These are phyloP conservation scores for Spinus olivaceus DNA, from an alignment of 2,797 vertebrate genomes.

Conservation along the genomic window DNA sequence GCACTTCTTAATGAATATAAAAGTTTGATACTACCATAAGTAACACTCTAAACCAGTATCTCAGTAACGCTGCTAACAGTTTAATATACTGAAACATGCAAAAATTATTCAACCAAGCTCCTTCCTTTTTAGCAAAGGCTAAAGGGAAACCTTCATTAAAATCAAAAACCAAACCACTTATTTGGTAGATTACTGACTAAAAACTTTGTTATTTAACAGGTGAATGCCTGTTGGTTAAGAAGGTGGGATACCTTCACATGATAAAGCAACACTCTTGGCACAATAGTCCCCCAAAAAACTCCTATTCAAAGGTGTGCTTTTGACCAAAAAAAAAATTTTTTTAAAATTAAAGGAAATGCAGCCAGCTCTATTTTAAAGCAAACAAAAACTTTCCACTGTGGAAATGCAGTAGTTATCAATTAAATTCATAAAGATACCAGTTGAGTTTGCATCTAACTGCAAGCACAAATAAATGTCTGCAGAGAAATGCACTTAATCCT, in stretches of 20 bases:
- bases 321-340: neutral
- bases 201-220: neutral
- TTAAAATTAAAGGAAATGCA: neutral
- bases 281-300: accelerated
- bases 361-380: neutral
- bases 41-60: accelerated
- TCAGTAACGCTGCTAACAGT: neutral
- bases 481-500: neutral
- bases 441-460: neutral
- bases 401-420: neutral
- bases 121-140: neutral
- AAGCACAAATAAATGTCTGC: neutral
- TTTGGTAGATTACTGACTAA: accelerated
- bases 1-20: neutral
- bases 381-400: neutral
- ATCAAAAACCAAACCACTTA: neutral
- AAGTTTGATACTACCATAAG: neutral
- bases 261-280: accelerated
- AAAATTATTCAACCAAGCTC: neutral
- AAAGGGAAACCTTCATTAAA: neutral
- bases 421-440: neutral
- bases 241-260: neutral
- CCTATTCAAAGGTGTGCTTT: neutral
- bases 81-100: neutral
- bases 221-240: neutral